Evolutionary conservation across 2,113 vertebrate genomes (phyloP).

Genomic region (Tenebrosternarchus preto): DNA sequence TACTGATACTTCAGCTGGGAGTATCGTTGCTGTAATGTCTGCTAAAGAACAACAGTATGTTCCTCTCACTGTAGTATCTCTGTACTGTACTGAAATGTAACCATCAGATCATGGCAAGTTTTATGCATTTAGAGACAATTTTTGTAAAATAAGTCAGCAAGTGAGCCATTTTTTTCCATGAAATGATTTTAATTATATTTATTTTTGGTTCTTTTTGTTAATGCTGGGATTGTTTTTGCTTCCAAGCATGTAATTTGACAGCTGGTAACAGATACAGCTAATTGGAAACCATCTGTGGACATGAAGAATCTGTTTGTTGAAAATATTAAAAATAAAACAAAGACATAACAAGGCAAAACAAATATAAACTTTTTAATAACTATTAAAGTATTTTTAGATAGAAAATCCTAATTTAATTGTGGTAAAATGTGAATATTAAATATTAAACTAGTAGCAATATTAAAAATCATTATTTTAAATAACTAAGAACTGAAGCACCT

Average conservation of each 20-base stretch:
- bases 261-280: conserved; percentile 30
- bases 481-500: not conserved
- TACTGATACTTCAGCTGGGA: no score
- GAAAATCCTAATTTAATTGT: not conserved
- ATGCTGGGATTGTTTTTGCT: not conserved
- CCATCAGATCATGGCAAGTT: no score
- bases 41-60: no score
- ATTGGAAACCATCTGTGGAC: conserved; percentile 28
- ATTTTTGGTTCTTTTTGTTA: not conserved
- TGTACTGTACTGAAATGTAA: no score
- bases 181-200: no score
- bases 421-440: not conserved
- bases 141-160: no score
- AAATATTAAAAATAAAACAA: not conserved
- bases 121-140: no score
- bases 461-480: not conserved
- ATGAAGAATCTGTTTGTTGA: not conserved
- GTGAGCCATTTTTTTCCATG: no score
- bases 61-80: no score
- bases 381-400: not conserved
- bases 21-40: no score
- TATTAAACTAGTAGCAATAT: not conserved
- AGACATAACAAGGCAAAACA: no score
- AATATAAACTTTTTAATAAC: no score
- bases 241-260: not conserved